A percentile compares a stretch with the other conserved stretches of the same genome.
Evolutionary conservation across 2,797 vertebrate species (phyloP).

Genomic region (Pseudomugil gertrudae): DNA sequence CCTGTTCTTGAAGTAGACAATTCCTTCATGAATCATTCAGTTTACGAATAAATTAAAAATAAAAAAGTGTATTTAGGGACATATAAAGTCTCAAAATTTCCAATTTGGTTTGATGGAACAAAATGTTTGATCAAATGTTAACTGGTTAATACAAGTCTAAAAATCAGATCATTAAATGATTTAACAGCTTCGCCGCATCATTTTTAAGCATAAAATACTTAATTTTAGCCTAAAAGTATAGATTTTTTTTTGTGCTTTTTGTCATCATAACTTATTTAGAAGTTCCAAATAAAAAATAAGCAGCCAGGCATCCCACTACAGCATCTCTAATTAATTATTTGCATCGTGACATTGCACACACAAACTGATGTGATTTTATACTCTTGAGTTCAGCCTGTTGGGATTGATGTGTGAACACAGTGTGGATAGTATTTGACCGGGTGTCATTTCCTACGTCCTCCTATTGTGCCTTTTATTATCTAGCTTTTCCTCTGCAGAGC

Average conservation of each 20-base stretch:
- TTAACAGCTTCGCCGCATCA: neutral
- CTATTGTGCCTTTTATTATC: slow-evolving; percentile 30
- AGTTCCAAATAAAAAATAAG: neutral
- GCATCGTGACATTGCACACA: too few relatives aligned
- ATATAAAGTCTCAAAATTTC: neutral
- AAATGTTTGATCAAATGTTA: neutral
- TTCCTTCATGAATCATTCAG: neutral
- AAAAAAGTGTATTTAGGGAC: neutral
- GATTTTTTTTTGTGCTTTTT: neutral
- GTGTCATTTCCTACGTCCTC: slow-evolving; percentile 29
- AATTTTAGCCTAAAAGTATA: neutral
- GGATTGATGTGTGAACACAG: neutral
- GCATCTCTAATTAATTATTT: neutral
- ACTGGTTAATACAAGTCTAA: neutral
- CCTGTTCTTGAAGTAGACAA: neutral
- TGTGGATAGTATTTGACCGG: neutral
- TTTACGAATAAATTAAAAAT: too few relatives aligned
- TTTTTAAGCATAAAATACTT: neutral
- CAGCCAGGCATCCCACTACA: neutral
- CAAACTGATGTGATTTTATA: neutral
- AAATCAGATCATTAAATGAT: neutral
- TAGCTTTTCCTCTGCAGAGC: slow-evolving; percentile 35
- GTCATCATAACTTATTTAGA: neutral
- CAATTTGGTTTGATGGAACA: neutral
- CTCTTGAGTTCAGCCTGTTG: neutral